Evolutionary conservation across 2,797 vertebrate species (phyloP), one percentile per base, ranked within the genome.

Genomic region (Trematomus bernacchii): DNA sequence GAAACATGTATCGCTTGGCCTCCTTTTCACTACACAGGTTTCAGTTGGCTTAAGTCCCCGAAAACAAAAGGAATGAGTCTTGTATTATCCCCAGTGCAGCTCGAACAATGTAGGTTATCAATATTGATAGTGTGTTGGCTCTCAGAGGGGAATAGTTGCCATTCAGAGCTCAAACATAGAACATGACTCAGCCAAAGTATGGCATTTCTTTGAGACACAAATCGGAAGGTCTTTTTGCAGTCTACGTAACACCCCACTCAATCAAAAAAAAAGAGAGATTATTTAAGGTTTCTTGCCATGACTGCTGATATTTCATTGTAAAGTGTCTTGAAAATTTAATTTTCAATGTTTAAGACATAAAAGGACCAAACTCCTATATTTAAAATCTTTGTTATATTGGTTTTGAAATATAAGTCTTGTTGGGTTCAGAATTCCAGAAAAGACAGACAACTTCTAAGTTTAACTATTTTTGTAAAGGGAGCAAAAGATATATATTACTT

Each of bases 11-110:
- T 52, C 0, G 13, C 55, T 30, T 60, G 60, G 48, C 55, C 6
- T 42, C 64, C 50, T 61, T 55, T 40, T 80, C 63, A 62, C 50
- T 72, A n/a, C 53, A 77, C 37, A 73, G 59, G 79, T 87, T 82
- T 88, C 84, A 76, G 47, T 84, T 82, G 86, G 66, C 78, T 64
- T 12, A 40, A 47, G 40, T 87, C 66, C 77, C 55, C 0, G 1
- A 9, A 37, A 74, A 47, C 40, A 89, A 86, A 86, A 77, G 75
- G 14, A 16, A n/a, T 1, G n/a, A 42, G n/a, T 73, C 66, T 68
- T 51, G 18, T 74, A 59, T 75, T 64, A 77, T 78, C 18, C 68
- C 54, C 62, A 51, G 16, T 50, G 51, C 30, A 46, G 59, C 46
- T 48, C 23, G 9, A 65, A 67, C 30, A 30, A 50, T 71, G 19